Conservation (phyloP, 2,797 vertebrate genomes). For the Pseudocheirus occidentalis region DNA sequence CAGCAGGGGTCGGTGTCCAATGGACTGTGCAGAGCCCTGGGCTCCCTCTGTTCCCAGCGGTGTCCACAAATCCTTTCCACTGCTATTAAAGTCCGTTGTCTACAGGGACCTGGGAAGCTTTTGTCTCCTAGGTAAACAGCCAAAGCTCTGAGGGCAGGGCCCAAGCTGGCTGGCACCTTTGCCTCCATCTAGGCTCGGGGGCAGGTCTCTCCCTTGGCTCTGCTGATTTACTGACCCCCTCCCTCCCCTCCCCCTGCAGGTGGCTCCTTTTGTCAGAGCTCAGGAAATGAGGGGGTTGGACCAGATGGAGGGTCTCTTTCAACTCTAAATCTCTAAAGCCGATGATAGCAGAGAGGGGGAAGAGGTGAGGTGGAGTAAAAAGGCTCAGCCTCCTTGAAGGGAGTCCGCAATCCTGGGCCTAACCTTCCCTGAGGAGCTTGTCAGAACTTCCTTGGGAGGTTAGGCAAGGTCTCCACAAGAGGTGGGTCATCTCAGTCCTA, state of each 20-base stretch:
- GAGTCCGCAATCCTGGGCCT: neutral
- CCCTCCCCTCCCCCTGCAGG: neutral
- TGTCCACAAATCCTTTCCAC: neutral
- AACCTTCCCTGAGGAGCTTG: neutral
- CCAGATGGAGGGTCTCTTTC: neutral
- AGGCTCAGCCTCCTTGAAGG: neutral
- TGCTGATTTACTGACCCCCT: neutral
- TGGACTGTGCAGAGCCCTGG: neutral
- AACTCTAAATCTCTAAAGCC: neutral
- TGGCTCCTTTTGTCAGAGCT: neutral
- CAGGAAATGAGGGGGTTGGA: neutral
- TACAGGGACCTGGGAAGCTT: neutral
- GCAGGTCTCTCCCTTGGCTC: neutral
- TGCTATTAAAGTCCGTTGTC: neutral
- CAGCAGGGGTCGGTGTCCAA: neutral
- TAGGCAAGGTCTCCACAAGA: neutral
- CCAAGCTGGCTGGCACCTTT: neutral
- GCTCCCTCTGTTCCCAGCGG: neutral
- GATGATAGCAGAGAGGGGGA: neutral
- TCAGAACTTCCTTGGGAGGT: neutral
- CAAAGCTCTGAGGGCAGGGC: neutral
- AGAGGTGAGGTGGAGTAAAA: neutral
- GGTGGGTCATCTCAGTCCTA: neutral
- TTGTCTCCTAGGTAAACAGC: neutral
- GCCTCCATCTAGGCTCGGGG: neutral